A percentile compares a stretch with the other conserved stretches of the same genome.
Conservation (phyloP, 2,113 vertebrate genomes). For the Sphyrna mokarran region DNA sequence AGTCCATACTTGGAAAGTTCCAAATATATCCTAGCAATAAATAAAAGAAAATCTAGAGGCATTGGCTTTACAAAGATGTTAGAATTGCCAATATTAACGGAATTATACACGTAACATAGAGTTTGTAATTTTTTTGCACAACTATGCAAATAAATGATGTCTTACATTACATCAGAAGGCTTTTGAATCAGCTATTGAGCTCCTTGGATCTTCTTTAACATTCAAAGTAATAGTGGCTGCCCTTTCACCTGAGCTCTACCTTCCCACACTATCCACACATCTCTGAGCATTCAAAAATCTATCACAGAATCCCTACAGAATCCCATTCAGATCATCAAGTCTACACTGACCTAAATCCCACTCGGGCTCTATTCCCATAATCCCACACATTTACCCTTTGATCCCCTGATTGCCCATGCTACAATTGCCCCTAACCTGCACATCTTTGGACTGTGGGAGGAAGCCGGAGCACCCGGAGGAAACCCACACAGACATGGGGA, state of each 20-base stretch:
- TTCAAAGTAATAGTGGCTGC: not conserved
- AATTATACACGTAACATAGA: not conserved
- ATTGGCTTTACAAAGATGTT: not conserved
- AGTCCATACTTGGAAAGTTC: not conserved
- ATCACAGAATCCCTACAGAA: too few relatives aligned
- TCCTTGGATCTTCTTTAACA: not conserved
- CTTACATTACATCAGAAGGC: not conserved
- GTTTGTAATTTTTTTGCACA: not conserved
- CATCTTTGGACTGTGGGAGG: too few relatives aligned
- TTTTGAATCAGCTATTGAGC: not conserved
- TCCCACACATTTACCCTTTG: too few relatives aligned
- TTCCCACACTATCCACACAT: not conserved
- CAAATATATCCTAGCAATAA: not conserved
- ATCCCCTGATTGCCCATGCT: too few relatives aligned
- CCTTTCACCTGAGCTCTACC: not conserved
- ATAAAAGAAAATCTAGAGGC: not conserved
- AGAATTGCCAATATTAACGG: not conserved
- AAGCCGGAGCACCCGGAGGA: too few relatives aligned
- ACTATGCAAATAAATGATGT: not conserved
- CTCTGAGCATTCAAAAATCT: too few relatives aligned
- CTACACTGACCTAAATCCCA: too few relatives aligned
- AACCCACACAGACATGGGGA: too few relatives aligned
- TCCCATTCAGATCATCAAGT: too few relatives aligned
- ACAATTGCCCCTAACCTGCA: too few relatives aligned
- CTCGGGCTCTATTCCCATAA: too few relatives aligned